These are phyloP conservation scores for Drosophila ironensis DNA, from an alignment of 1,140 invertebrate species.

Conservation along the genomic window DNA sequence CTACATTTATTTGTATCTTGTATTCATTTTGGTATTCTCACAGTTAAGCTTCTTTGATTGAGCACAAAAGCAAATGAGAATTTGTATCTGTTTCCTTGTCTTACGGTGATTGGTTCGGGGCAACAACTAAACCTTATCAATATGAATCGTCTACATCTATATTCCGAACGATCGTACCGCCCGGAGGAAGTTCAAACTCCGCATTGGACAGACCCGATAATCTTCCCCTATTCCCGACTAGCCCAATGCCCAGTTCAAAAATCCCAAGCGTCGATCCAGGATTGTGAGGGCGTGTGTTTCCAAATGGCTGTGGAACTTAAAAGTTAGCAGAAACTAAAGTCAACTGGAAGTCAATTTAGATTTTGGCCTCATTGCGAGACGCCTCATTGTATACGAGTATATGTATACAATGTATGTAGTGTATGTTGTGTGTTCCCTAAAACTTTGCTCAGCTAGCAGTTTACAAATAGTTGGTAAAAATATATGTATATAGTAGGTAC, in stretches of 20 bases:
- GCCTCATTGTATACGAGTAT: background rate
- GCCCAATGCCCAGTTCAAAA: constrained; percentile 43
- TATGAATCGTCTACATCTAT: constrained; percentile 37
- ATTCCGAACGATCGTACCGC: constrained; percentile 9
- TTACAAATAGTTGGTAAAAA: constrained; percentile 25
- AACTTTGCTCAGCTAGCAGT: constrained; percentile 46
- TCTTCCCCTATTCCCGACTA: constrained; percentile 73
- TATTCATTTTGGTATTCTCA: constrained; percentile 74
- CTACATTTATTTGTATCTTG: constrained; percentile 50
- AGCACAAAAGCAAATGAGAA: constrained; percentile 80
- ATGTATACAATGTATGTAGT: constrained; percentile 21
- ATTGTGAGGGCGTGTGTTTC: background rate
- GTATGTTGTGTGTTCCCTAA: constrained; percentile 55
- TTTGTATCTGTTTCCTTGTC: constrained; percentile 19
- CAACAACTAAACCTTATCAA: constrained; percentile 51
- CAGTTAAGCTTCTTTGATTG: constrained; percentile 81
- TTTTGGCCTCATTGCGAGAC: constrained; percentile 34
- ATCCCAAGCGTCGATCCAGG: background rate
- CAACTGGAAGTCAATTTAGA: constrained; percentile 72
- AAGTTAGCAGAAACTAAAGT: constrained; percentile 27
- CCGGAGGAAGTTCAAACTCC: background rate
- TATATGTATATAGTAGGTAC: constrained; percentile 28
- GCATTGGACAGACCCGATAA: constrained; percentile 64
- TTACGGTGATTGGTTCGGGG: constrained; percentile 23
- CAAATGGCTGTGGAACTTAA: constrained; percentile 13